Evolutionary conservation across 1,140 invertebrate genomes (phyloP), one percentile per base, ranked within the genome.

Genomic region (Pseudomyrmex concolor): DNA sequence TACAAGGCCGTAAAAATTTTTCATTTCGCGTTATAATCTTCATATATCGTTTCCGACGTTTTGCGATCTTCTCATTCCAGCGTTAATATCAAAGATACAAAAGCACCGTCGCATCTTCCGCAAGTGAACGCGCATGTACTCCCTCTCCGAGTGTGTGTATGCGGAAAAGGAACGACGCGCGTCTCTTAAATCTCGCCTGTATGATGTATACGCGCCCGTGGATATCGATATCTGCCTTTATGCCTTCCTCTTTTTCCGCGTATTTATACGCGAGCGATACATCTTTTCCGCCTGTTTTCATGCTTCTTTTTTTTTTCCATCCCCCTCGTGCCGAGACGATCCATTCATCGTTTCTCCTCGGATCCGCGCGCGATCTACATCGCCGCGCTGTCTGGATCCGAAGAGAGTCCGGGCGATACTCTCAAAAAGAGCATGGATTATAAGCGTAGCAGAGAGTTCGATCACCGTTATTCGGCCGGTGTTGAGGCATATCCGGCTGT

Each of bases 391-490:
- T 63, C 34, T 48, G 48, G 22, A 34, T 34, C 34, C 34, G 34
- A 34, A 4, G 34, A 34, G 54, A 34, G 54, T 15, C 43, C 43
- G 34, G 63, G 72, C 43, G 71, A 62, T n/a, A n/a, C 5, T 34
- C 34, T 73, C 63, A 63, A 83, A 88, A 88, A 88, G 72, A 77
- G 83, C 86, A 88, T 85, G 73, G 67, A 51, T 78, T 85, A 78
- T 85, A 34, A 80, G 50, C 50, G 87, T 73, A 85, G 84, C 77
- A 22, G 22, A 22, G 22, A 64, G 55, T 68, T 73, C 72, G 66
- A 84, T 77, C 86, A 85, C 73, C 72, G 73, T 64, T 78, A 84
- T 19, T 7, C 34, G 34, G 34, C 34, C 67, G 77, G 60, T 51
- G 17, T 74, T 34, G 19, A 68, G 63, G 86, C 76, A 50, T 68